Base-by-base conservation (phyloP, 2,888 invertebrate species). In the Plebejus anna region DNA sequence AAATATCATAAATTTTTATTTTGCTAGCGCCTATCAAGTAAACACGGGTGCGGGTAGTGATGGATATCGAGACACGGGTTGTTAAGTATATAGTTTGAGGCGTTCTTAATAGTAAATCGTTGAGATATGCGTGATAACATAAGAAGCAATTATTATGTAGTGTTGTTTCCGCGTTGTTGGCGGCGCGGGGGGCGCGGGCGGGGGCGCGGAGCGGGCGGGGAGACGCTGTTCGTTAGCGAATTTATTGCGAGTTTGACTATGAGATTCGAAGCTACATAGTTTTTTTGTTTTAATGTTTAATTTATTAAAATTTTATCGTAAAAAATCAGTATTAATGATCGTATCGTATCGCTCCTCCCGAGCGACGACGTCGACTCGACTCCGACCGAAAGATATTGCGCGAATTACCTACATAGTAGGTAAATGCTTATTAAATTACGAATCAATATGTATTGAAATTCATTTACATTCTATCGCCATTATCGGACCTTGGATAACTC, bases 181-280 rank as follows among this genome's bases (percentile, higher is more conserved):
- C 66, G 32, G 13, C 28, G 32, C 32, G 66, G 3, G 32, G 32
- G 9, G 13, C 13, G 32, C 66, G 66, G 5, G 81, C 91, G 90
- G 86, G 90, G 83, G 66, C 32, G 66, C 66, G 66, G 66, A 13
- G 81, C 91, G 90, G 86, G 86, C 90, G 83, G 83, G 80, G 77
- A 80, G 80, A 79, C 85, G 78, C 79, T 84, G 84, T 85, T 86
- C 88, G 86, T 89, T 89, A 87, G 89, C 89, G 89, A 85, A 90
- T 92, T 87, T 92, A 92, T 91, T 88, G 90, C 90, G 84, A 87
- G 89, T 90, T 90, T 91, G 92, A 88, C 93, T 92, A 90, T 92
- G 94, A 93, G 92, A 91, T 84, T 85, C 88, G 86, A 89, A 90
- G 87, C 89, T 89, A 89, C 83, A 88, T 89, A 87, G 86, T 89